phyloP scores from a whole-genome alignment of 2,888 invertebrate species.

The Morpho deidamia region DNA sequence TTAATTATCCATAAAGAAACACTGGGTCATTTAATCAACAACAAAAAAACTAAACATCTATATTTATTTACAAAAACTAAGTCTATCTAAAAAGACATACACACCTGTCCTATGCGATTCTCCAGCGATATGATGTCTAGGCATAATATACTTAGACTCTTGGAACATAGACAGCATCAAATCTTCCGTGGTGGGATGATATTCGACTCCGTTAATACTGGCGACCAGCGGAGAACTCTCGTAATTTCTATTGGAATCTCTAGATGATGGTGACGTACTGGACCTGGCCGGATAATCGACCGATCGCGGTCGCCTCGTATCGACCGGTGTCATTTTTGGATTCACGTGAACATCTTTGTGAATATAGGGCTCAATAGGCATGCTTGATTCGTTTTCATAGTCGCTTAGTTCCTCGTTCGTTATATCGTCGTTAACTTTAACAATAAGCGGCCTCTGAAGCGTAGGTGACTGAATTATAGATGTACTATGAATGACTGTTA shows the following conservation, averaged over 20 bases:
- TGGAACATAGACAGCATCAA: slow-evolving; percentile 71
- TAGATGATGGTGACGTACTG: slow-evolving; percentile 30
- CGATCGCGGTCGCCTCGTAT: slow-evolving; percentile 58
- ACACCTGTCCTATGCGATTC: slow-evolving; percentile 67
- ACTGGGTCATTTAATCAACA: too few species aligned
- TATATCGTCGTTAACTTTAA: slow-evolving; percentile 59
- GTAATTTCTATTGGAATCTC: slow-evolving; percentile 54
- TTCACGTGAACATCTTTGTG: slow-evolving; percentile 75
- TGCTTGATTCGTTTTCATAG: slow-evolving; percentile 47
- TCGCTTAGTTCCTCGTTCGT: slow-evolving; percentile 44
- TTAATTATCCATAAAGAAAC: too few species aligned
- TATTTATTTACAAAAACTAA: too few species aligned
- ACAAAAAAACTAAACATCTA: too few species aligned
- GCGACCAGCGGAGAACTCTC: slow-evolving; percentile 68
- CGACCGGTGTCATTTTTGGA: slow-evolving; percentile 75
- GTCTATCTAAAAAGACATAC: slow-evolving; percentile 10
- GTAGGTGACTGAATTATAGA: slow-evolving; percentile 54
- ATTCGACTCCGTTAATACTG: slow-evolving; percentile 68
- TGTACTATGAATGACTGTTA: slow-evolving; percentile 44
- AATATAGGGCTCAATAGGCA: slow-evolving; percentile 59
- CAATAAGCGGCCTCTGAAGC: slow-evolving; percentile 58
- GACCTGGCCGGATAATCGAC: slow-evolving; percentile 53
- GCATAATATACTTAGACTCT: slow-evolving; percentile 65
- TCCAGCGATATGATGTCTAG: slow-evolving; percentile 55
- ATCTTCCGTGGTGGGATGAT: slow-evolving; percentile 69